These are phyloP conservation scores for Crotalus viridis DNA, from an alignment of 2,113 vertebrate genomes.

Conservation along the genomic window DNA sequence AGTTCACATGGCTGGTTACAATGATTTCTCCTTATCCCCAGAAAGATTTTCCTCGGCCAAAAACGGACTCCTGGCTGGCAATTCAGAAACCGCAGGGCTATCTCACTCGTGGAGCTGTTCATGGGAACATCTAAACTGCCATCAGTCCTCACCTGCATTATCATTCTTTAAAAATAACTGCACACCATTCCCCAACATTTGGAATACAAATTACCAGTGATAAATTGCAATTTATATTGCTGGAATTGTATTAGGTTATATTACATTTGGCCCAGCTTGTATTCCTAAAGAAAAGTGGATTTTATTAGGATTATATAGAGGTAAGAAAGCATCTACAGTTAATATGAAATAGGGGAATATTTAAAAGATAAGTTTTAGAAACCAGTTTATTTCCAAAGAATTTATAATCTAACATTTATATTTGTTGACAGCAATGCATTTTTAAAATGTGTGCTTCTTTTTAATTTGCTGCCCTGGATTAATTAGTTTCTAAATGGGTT, in stretches of 20 bases:
- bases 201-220: background rate
- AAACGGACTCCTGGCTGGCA: background rate
- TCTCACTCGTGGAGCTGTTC: too few relatives aligned
- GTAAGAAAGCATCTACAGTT: background rate
- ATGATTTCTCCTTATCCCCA: background rate
- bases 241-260: background rate
- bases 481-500: slow-evolving; percentile 3
- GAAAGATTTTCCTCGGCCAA: background rate
- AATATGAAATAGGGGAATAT: background rate
- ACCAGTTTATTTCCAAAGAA: background rate
- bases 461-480: slow-evolving; percentile 24
- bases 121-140: too few relatives aligned
- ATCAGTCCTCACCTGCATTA: background rate
- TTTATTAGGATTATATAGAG: background rate
- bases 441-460: background rate
- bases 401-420: background rate
- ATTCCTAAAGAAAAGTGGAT: background rate
- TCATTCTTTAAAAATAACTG: background rate
- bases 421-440: background rate
- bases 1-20: background rate
- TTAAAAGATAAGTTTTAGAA: background rate
- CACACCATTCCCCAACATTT: background rate
- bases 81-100: background rate
- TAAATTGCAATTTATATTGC: background rate
- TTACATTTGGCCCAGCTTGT: background rate